phyloP scores from a whole-genome alignment of 2,113 vertebrate genomes.

The Rhombomys opimus region DNA sequence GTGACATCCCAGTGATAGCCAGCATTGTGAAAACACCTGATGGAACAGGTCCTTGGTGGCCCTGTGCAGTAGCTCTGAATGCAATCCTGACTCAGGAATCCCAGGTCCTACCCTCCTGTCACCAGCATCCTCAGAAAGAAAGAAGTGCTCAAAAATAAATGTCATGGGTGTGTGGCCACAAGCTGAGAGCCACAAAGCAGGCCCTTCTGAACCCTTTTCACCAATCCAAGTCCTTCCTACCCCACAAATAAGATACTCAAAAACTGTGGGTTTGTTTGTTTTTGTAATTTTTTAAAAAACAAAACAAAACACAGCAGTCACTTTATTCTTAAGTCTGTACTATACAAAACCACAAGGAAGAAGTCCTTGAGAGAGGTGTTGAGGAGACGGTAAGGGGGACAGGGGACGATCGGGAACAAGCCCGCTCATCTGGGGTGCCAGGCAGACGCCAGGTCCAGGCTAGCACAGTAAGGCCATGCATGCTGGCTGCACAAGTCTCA shows the following conservation, averaged over 20 bases:
- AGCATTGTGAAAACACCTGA: background rate
- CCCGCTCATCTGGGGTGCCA: background rate
- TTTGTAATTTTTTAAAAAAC: slow-evolving; percentile 9
- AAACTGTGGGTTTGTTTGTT: slow-evolving; percentile 1
- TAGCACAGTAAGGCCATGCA: background rate
- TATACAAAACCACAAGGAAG: slow-evolving; percentile 80
- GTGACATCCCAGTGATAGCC: background rate
- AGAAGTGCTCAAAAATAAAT: background rate
- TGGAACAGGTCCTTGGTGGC: background rate
- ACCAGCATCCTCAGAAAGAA: background rate
- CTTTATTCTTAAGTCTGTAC: slow-evolving; percentile 79
- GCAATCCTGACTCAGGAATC: background rate
- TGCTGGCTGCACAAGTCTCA: background rate
- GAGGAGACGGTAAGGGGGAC: background rate
- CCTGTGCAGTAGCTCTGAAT: background rate
- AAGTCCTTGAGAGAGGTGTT: background rate
- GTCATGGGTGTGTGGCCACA: background rate
- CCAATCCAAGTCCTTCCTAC: background rate
- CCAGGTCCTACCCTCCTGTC: background rate
- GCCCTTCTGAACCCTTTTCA: background rate
- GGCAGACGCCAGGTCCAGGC: slow-evolving; percentile 19
- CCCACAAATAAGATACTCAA: background rate
- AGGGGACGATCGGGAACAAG: background rate
- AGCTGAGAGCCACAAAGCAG: background rate
- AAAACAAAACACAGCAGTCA: slow-evolving; percentile 76